Percentiles rank a stretch among this genome's conserved stretches.
Conservation (phyloP, 1,140 invertebrate genomes). For the Tyrophagus putrescentiae region DNA sequence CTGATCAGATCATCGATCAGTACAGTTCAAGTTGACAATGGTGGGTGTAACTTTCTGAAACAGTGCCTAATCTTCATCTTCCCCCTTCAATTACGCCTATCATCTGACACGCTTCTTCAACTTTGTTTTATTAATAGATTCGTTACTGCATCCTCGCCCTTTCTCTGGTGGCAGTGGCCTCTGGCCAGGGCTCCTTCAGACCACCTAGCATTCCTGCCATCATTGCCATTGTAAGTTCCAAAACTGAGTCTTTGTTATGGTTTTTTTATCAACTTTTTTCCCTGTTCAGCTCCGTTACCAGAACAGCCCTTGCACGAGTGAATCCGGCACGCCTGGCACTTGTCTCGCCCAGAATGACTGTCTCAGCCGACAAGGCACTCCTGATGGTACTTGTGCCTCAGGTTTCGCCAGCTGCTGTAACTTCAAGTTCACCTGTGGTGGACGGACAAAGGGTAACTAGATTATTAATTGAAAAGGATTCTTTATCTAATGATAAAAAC, state of each 20-base stretch:
- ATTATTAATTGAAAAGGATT: no score
- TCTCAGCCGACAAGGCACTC: slow-evolving; percentile 41
- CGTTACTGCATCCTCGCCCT: neutral
- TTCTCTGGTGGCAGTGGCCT: neutral
- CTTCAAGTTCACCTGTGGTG: slow-evolving; percentile 53
- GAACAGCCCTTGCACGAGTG: slow-evolving; percentile 27
- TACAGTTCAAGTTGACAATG: no score
- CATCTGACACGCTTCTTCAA: neutral
- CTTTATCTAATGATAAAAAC: no score
- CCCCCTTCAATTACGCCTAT: slow-evolving; percentile 2
- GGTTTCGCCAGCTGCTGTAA: slow-evolving; percentile 68
- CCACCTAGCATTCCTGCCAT: slow-evolving; percentile 19
- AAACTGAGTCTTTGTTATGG: no score
- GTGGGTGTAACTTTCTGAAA: no score
- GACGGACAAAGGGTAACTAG: slow-evolving; percentile 58
- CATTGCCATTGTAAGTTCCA: slow-evolving; percentile 19
- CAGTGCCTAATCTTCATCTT: no score
- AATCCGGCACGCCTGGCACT: slow-evolving; percentile 26
- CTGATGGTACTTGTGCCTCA: slow-evolving; percentile 49
- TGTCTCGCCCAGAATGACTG: slow-evolving; percentile 48
- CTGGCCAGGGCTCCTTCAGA: slow-evolving; percentile 5
- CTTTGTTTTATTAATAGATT: neutral
- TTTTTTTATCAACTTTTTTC: no score
- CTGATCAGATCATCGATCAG: no score
- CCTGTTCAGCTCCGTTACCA: slow-evolving; percentile 26